Percentiles rank a stretch among this genome's conserved stretches.
These are phyloP conservation scores for Hirtodrosophila histrioides DNA, from an alignment of 2,888 invertebrate genomes.

Conservation along the genomic window DNA sequence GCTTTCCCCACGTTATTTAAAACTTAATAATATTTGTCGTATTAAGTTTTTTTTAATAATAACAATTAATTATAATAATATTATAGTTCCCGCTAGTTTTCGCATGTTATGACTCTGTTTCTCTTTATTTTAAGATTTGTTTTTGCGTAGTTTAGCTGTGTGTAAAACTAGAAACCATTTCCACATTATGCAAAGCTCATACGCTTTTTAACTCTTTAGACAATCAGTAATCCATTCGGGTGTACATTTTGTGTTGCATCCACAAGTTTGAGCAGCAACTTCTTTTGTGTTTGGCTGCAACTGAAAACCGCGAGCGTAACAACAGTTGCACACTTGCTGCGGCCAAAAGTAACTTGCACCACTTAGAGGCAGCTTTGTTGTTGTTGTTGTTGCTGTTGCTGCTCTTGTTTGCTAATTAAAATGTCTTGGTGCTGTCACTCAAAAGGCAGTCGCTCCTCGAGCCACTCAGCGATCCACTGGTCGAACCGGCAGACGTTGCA, in stretches of 20 bases:
- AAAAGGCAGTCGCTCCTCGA: slow-evolving; percentile 59
- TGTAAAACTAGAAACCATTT: slow-evolving; percentile 12
- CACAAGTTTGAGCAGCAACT: slow-evolving; percentile 15
- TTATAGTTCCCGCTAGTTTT: too few relatives aligned
- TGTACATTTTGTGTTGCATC: slow-evolving; percentile 14
- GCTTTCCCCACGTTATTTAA: too few relatives aligned
- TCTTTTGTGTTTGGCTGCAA: slow-evolving; percentile 40
- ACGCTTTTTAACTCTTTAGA: slow-evolving; percentile 32
- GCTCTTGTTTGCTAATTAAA: slow-evolving; percentile 67
- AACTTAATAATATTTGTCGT: too few relatives aligned
- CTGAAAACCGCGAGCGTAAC: slow-evolving; percentile 61
- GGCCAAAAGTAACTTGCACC: slow-evolving; percentile 67
- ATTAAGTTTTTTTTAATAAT: too few relatives aligned
- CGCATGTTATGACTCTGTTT: too few relatives aligned
- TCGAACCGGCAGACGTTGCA: slow-evolving; percentile 26
- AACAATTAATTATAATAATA: too few relatives aligned
- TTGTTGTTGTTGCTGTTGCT: slow-evolving; percentile 26
- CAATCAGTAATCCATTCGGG: slow-evolving; percentile 14
- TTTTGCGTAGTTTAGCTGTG: not conserved
- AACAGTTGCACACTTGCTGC: slow-evolving; percentile 57
- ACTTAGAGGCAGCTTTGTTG: slow-evolving; percentile 58
- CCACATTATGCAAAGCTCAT: slow-evolving; percentile 15
- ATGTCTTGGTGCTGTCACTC: slow-evolving; percentile 76
- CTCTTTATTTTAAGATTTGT: not conserved
- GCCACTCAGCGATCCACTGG: slow-evolving; percentile 35